Percentiles rank a stretch among this genome's conserved stretches.
These are phyloP conservation scores for Trachelipus rathkii DNA, from an alignment of 1,140 invertebrate genomes.

Conservation along the genomic window DNA sequence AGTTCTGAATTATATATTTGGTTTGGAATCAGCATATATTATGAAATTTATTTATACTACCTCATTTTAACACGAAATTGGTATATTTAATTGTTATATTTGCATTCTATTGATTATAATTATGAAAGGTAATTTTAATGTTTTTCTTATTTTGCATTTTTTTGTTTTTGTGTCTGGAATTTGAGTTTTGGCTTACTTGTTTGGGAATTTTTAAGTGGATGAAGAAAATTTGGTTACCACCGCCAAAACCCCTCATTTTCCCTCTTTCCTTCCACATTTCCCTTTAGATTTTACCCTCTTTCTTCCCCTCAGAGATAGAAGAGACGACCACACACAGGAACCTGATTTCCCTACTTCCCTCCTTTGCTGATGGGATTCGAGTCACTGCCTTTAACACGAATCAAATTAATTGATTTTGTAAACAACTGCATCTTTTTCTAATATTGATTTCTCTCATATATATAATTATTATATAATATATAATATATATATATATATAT, in stretches of 20 bases:
- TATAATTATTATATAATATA: neutral
- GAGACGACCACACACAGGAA: neutral
- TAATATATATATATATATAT: constrained; percentile 15
- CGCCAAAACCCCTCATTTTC: neutral
- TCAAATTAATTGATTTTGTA: neutral
- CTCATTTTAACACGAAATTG: too few relatives aligned
- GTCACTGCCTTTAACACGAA: neutral
- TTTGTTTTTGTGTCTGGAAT: too few relatives aligned
- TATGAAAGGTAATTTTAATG: too few relatives aligned
- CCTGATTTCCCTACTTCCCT: neutral
- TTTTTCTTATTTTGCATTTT: too few relatives aligned
- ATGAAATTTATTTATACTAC: too few relatives aligned
- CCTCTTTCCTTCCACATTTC: neutral
- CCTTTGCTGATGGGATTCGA: neutral
- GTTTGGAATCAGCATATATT: too few relatives aligned
- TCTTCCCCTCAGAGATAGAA: neutral
- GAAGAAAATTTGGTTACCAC: too few relatives aligned
- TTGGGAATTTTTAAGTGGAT: too few relatives aligned
- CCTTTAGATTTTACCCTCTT: neutral
- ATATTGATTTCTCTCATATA: neutral
- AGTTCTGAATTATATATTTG: too few relatives aligned
- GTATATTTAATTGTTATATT: too few relatives aligned
- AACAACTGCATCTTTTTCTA: neutral
- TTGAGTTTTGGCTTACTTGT: too few relatives aligned
- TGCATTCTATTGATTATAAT: too few relatives aligned